A percentile compares a stretch with the other conserved stretches of the same genome.
These are phyloP conservation scores for Probosciger aterrimus DNA, from an alignment of 2,113 vertebrate genomes.

Conservation along the genomic window DNA sequence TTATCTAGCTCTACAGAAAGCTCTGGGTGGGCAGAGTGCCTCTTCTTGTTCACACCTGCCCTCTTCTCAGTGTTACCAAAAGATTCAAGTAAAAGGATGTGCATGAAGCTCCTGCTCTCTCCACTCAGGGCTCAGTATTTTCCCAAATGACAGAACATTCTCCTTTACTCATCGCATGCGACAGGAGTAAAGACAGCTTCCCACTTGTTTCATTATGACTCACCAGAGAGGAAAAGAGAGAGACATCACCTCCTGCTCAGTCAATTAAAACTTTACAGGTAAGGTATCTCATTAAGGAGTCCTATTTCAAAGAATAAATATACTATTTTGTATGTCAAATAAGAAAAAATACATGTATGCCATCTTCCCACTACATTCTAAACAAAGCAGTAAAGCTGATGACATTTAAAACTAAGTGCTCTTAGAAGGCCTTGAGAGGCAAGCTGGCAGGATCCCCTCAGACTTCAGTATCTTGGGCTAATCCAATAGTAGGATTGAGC, in stretches of 20 bases:
- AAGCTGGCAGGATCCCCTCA: background rate
- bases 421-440: background rate
- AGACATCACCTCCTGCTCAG: background rate
- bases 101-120: background rate
- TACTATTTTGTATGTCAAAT: background rate
- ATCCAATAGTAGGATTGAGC: too few relatives aligned
- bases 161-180: background rate
- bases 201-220: background rate
- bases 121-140: background rate
- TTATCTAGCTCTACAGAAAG: background rate
- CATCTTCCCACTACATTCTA: background rate
- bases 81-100: background rate
- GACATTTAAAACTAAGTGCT: background rate
- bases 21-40: background rate
- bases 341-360: background rate
- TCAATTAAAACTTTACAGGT: background rate
- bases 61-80: background rate
- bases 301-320: background rate
- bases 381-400: background rate
- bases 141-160: conserved; percentile 16
- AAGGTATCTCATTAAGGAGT: background rate
- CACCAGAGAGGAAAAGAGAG: background rate
- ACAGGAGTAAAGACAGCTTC: conserved; percentile 2
- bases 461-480: background rate
- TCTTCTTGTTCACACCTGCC: background rate